Evolutionary conservation across 2,888 invertebrate genomes (phyloP).

Genomic region (Hyles lineata): DNA sequence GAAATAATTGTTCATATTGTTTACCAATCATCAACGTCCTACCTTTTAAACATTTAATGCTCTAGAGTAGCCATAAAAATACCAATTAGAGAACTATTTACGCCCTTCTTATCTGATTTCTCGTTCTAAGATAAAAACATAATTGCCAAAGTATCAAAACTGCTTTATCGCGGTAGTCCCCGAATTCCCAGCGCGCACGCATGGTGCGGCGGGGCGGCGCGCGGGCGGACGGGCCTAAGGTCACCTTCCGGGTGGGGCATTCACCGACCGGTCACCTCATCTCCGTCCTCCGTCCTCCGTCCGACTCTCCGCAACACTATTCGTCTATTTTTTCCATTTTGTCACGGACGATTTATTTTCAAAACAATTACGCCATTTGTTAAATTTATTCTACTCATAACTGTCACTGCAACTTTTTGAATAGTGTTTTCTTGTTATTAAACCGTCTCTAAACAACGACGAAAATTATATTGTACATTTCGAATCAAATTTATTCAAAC

Average conservation of each 20-base stretch:
- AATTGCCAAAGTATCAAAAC: conserved; percentile 46
- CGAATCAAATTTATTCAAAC: too few species aligned
- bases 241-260: conserved; percentile 75
- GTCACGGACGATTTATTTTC: conserved; percentile 47
- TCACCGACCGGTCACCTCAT: conserved; percentile 67
- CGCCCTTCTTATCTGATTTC: neutral
- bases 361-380: conserved; percentile 19
- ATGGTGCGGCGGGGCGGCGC: conserved; percentile 5
- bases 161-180: conserved; percentile 46
- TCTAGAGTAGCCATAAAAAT: too few species aligned
- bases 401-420: neutral
- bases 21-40: too few species aligned
- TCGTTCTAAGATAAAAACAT: neutral
- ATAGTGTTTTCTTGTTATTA: neutral
- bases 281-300: conserved; percentile 26
- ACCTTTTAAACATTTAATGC: too few species aligned
- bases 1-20: too few species aligned
- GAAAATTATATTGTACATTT: too few species aligned
- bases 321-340: conserved; percentile 39
- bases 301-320: conserved; percentile 44
- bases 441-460: neutral
- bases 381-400: conserved; percentile 5
- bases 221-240: conserved; percentile 50
- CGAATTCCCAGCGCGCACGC: conserved; percentile 60
- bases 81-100: too few species aligned